These are phyloP conservation scores for Caenorhabditis angaria DNA, from an alignment of 2,888 invertebrate genomes.

Conservation along the genomic window DNA sequence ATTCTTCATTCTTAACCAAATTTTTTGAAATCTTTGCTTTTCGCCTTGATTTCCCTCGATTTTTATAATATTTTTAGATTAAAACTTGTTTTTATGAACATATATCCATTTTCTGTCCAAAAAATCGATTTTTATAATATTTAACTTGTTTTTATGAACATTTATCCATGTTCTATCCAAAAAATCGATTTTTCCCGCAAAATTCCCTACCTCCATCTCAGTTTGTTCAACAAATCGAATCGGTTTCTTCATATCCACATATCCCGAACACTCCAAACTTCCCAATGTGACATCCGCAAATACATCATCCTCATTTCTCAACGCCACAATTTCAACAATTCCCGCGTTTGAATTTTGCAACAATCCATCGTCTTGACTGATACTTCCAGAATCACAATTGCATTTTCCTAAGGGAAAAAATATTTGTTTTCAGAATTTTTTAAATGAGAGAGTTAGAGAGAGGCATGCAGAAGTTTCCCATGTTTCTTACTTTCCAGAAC, in stretches of 20 bases:
- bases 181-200: not conserved
- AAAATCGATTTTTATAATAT: not conserved
- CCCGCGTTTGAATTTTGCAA: constrained; percentile 53
- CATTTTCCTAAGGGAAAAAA: constrained; percentile 43
- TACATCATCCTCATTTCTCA: constrained; percentile 47
- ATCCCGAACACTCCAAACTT: constrained; percentile 57
- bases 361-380: constrained; percentile 49
- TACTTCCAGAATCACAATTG: constrained; percentile 57
- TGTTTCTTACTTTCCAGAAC: not conserved
- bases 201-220: constrained; percentile 14
- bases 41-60: too few species aligned
- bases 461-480: constrained; percentile 11
- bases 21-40: too few species aligned
- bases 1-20: too few species aligned
- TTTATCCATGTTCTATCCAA: too few species aligned
- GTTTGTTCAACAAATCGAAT: constrained; percentile 30
- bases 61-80: too few species aligned
- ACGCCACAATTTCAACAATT: constrained; percentile 48
- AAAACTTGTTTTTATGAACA: too few species aligned
- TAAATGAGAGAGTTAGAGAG: not conserved
- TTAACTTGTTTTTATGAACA: not conserved
- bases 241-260: constrained; percentile 34
- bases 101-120: too few species aligned
- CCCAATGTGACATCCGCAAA: constrained; percentile 54
- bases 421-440: not conserved